Evolutionary conservation across 2,888 invertebrate species (phyloP).

Genomic region (Cryptosula pallasiana): DNA sequence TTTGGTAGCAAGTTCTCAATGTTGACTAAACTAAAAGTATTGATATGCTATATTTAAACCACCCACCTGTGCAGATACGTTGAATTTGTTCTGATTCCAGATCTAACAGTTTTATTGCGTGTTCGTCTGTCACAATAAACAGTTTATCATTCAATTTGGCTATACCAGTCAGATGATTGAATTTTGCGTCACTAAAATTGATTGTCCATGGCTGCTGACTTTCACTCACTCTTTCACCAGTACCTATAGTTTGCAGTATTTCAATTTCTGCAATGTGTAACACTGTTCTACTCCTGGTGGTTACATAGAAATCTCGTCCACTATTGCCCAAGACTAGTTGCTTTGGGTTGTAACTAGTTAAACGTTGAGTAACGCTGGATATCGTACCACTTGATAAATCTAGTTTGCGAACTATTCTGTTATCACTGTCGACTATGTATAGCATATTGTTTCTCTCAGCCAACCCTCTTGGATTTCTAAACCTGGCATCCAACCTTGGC

Average conservation of each 20-base stretch:
- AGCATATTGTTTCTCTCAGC: neutral
- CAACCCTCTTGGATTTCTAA: neutral
- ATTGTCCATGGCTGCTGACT: neutral
- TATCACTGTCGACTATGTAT: neutral
- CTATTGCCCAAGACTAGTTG: neutral
- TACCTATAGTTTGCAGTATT: neutral
- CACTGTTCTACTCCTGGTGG: neutral
- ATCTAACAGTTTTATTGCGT: neutral
- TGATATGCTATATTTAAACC: too few relatives aligned
- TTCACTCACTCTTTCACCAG: neutral
- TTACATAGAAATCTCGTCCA: neutral
- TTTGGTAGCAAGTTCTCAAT: too few relatives aligned
- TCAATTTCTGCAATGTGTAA: neutral
- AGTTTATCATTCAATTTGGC: neutral
- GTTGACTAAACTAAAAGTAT: too few relatives aligned
- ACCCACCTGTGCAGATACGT: neutral
- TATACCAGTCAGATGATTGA: neutral
- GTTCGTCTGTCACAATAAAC: neutral
- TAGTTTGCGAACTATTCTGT: neutral
- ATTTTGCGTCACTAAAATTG: neutral
- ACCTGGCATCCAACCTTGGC: neutral
- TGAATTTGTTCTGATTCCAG: neutral
- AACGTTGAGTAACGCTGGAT: neutral
- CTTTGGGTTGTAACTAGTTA: neutral
- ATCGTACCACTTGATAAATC: neutral